These are phyloP conservation scores for Remorina albescens DNA, from an alignment of 2,797 vertebrate genomes.

Conservation along the genomic window DNA sequence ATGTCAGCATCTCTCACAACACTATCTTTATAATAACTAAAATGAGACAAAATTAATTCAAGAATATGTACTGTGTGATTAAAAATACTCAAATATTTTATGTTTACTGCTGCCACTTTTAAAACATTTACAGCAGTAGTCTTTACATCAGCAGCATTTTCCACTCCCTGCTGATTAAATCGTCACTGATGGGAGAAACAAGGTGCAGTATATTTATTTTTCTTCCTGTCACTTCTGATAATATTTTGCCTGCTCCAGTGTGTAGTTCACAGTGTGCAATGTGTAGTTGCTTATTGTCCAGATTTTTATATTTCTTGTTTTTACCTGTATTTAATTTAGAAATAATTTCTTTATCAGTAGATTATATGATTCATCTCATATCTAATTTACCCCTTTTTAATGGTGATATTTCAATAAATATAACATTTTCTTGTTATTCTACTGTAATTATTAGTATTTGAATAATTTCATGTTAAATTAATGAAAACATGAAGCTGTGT, in stretches of 20 bases:
- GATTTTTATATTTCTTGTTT: not conserved
- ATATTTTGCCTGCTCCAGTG: not conserved
- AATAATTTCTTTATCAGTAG: not conserved
- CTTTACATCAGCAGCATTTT: constrained; percentile 1
- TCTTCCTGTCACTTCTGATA: constrained; percentile 2
- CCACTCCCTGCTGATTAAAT: not conserved
- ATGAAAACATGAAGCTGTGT: too few relatives aligned
- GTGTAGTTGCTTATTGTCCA: not conserved
- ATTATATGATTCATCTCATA: not conserved
- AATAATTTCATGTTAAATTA: too few relatives aligned
- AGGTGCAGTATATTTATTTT: not conserved
- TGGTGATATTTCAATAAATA: not conserved
- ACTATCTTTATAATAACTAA: not conserved
- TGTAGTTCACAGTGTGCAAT: not conserved
- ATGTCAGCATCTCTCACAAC: too few relatives aligned
- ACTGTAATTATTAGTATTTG: too few relatives aligned
- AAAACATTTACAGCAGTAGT: not conserved
- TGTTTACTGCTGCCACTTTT: not conserved
- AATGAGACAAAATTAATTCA: not conserved
- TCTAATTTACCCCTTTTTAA: not conserved
- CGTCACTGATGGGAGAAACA: not conserved
- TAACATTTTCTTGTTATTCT: too few relatives aligned
- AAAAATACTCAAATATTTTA: not conserved
- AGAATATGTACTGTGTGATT: not conserved
- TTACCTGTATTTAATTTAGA: too few relatives aligned